Evolutionary conservation across 2,888 invertebrate species (phyloP).

Genomic region (Drosophila pseudotalamancana): DNA sequence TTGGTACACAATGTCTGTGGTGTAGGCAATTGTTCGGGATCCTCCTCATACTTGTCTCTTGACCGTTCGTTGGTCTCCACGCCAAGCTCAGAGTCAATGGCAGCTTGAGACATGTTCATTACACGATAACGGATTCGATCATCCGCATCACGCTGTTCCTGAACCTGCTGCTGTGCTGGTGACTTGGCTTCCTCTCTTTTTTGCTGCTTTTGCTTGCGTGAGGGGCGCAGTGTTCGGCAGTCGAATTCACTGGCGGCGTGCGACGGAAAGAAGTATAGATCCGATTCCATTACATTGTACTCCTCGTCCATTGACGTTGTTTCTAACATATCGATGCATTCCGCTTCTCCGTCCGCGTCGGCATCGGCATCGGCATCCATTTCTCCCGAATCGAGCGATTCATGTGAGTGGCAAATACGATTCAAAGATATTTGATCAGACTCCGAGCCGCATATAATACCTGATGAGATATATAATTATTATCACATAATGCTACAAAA

Average conservation of each 20-base stretch:
- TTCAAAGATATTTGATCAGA: slow-evolving; percentile 84
- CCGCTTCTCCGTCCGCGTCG: slow-evolving; percentile 85
- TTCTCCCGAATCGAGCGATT: slow-evolving; percentile 90
- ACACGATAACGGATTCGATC: slow-evolving; percentile 75
- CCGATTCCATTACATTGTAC: slow-evolving; percentile 83
- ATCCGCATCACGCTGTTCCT: slow-evolving; percentile 39
- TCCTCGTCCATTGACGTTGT: slow-evolving; percentile 84
- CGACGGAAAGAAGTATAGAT: slow-evolving; percentile 82
- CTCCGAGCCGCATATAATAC: slow-evolving; percentile 86
- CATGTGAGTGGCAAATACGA: slow-evolving; percentile 87
- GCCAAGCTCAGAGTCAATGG: slow-evolving; percentile 65
- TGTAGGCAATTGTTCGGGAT: slow-evolving; percentile 9
- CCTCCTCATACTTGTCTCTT: slow-evolving; percentile 15
- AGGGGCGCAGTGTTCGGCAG: slow-evolving; percentile 80
- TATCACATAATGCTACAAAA: slow-evolving; percentile 14
- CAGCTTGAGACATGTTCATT: slow-evolving; percentile 80
- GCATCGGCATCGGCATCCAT: slow-evolving; percentile 87
- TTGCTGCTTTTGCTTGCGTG: slow-evolving; percentile 78
- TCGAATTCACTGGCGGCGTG: slow-evolving; percentile 73
- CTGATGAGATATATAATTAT: slow-evolving; percentile 51
- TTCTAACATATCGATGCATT: slow-evolving; percentile 85
- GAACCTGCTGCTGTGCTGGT: slow-evolving; percentile 41
- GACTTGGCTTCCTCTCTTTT: slow-evolving; percentile 49
- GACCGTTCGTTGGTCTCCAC: slow-evolving; percentile 49
- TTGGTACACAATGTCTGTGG: slow-evolving; percentile 1